Conservation (phyloP, 1,140 invertebrate species). For the Tribolium castaneum region DNA sequence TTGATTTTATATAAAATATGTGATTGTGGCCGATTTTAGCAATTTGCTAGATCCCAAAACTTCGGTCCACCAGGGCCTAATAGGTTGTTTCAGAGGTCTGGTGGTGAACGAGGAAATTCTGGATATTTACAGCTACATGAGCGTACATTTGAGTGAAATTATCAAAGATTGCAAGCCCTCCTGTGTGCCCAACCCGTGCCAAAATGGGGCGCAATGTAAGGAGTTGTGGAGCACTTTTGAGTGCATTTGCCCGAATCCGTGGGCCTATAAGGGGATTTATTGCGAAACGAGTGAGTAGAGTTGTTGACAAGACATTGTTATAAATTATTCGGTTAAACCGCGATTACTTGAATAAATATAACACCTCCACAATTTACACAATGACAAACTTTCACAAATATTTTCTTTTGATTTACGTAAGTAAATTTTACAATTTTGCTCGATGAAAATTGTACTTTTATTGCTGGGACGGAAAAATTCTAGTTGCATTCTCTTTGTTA, state of each 20-base stretch:
- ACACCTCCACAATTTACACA: too few relatives aligned
- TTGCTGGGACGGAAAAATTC: too few relatives aligned
- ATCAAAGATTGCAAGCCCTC: constrained; percentile 93
- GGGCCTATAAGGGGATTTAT: constrained; percentile 88
- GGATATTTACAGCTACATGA: constrained; percentile 93
- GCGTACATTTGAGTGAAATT: constrained; percentile 89
- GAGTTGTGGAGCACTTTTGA: constrained; percentile 93
- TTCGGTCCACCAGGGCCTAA: constrained; percentile 86
- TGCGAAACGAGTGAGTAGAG: constrained; percentile 86
- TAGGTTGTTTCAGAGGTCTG: constrained; percentile 92
- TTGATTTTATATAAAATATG: constrained; percentile 5
- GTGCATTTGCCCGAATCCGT: constrained; percentile 89
- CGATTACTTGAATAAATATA: too few relatives aligned
- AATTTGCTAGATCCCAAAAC: constrained; percentile 81
- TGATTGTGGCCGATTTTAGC: constrained; percentile 65
- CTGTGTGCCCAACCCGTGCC: constrained; percentile 92
- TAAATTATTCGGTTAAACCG: too few relatives aligned
- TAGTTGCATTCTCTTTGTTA: too few relatives aligned
- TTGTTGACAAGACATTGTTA: too few relatives aligned
- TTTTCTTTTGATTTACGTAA: too few relatives aligned
- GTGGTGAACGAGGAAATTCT: constrained; percentile 91
- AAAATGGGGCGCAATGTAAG: constrained; percentile 89
- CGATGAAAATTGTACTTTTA: too few relatives aligned
- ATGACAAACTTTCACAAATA: too few relatives aligned
- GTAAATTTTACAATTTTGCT: too few relatives aligned